Evolutionary conservation across 2,888 invertebrate genomes (phyloP).

Genomic region (Hemithea aestivaria): DNA sequence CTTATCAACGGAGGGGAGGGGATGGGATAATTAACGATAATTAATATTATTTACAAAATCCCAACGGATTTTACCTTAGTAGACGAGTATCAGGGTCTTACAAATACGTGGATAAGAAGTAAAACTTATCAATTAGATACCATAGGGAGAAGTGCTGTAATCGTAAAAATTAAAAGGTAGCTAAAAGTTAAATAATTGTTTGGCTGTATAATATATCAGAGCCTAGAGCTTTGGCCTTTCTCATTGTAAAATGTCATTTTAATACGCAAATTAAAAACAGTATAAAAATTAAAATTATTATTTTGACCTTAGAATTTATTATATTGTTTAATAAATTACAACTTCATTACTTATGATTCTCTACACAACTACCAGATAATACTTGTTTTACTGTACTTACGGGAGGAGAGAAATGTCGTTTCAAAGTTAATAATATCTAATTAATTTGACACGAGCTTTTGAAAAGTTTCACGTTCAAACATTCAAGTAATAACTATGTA

Average conservation of each 20-base stretch:
- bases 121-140: constrained; percentile 50
- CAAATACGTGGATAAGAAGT: constrained; percentile 53
- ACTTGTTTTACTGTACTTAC: no score
- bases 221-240: constrained; percentile 1
- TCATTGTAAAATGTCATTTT: background rate
- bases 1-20: constrained; percentile 11
- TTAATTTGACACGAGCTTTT: no score
- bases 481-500: no score
- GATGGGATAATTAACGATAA: constrained; percentile 7
- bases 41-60: constrained; percentile 13
- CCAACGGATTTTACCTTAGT: constrained; percentile 38
- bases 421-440: no score
- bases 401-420: no score
- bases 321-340: no score
- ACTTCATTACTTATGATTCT: no score
- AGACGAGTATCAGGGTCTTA: constrained; percentile 66
- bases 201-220: background rate
- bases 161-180: constrained; percentile 40
- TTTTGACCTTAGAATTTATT: no score
- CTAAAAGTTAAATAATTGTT: constrained; percentile 27
- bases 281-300: no score
- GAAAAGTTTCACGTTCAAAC: no score
- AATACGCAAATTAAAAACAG: no score
- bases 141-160: constrained; percentile 39
- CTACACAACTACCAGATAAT: no score